phyloP scores from a whole-genome alignment of 2,113 vertebrate species.

The Talpa occidentalis region DNA sequence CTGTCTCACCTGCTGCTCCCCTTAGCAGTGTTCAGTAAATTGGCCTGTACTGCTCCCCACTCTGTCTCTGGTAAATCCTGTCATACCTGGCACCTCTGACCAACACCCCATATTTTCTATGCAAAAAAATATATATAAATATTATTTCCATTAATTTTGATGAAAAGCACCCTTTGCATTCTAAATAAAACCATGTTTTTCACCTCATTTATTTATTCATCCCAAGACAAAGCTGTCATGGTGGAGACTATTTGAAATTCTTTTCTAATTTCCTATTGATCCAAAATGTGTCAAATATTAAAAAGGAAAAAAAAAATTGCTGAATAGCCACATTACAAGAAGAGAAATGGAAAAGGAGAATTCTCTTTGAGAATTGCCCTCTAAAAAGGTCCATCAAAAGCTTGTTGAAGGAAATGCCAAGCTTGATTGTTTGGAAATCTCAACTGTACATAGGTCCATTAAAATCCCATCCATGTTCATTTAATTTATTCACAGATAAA shows the following conservation, averaged over 20 bases:
- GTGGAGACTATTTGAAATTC: not conserved
- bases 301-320: constrained; percentile 43
- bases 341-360: constrained; percentile 20
- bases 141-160: not conserved
- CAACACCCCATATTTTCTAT: no score
- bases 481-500: constrained; percentile 85
- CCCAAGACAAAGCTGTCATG: not conserved
- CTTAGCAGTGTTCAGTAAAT: no score
- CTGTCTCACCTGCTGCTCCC: no score
- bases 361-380: constrained; percentile 63
- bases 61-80: no score
- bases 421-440: constrained; percentile 70
- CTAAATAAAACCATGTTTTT: constrained; percentile 18
- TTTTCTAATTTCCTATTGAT: constrained; percentile 46
- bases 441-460: constrained; percentile 56
- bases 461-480: constrained; percentile 71
- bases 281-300: constrained; percentile 54
- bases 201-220: not conserved
- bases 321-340: constrained; percentile 20
- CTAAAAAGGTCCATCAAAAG: constrained; percentile 41
- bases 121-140: not conserved
- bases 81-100: no score
- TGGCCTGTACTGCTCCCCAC: no score
- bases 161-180: constrained; percentile 8
- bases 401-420: constrained; percentile 60